phyloP scores from a whole-genome alignment of 2,113 vertebrate species.

The Scartelaos histophorus region DNA sequence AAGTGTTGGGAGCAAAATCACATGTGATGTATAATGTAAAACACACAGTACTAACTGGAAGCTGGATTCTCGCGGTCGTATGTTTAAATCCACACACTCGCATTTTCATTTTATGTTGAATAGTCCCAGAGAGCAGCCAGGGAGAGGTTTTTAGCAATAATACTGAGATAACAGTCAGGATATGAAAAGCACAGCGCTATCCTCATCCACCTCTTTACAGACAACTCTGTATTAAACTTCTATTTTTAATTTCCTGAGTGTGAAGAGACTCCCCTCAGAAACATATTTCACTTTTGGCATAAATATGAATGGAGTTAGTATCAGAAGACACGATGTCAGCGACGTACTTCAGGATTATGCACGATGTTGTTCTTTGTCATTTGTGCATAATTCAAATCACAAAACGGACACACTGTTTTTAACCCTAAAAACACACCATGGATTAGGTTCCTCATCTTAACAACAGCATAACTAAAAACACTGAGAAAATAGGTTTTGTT shows the following conservation, averaged over 20 bases:
- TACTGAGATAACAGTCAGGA: constrained; percentile 14
- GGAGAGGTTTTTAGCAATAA: constrained; percentile 4
- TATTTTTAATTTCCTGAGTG: constrained; percentile 60
- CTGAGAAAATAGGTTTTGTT: constrained; percentile 4
- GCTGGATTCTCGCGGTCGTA: not conserved
- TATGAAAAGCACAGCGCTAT: constrained; percentile 24
- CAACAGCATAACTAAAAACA: constrained; percentile 16
- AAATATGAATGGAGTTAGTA: constrained; percentile 23
- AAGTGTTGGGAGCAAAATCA: no score
- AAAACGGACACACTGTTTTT: constrained; percentile 1
- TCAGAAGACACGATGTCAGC: constrained; percentile 9
- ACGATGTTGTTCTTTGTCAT: constrained; percentile 23
- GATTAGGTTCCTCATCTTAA: not conserved
- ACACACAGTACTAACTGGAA: no score
- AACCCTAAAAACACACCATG: constrained; percentile 10
- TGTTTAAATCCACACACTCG: not conserved
- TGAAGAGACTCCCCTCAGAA: constrained; percentile 33
- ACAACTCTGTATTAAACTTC: constrained; percentile 30
- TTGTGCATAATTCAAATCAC: constrained; percentile 15
- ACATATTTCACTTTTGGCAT: constrained; percentile 39
- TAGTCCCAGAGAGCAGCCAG: not conserved
- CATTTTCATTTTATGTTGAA: not conserved
- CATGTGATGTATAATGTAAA: not conserved
- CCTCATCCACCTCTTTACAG: constrained; percentile 11
- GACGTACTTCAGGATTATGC: constrained; percentile 25